Evolutionary conservation across 2,113 vertebrate species (phyloP).

Genomic region (Natator depressus): DNA sequence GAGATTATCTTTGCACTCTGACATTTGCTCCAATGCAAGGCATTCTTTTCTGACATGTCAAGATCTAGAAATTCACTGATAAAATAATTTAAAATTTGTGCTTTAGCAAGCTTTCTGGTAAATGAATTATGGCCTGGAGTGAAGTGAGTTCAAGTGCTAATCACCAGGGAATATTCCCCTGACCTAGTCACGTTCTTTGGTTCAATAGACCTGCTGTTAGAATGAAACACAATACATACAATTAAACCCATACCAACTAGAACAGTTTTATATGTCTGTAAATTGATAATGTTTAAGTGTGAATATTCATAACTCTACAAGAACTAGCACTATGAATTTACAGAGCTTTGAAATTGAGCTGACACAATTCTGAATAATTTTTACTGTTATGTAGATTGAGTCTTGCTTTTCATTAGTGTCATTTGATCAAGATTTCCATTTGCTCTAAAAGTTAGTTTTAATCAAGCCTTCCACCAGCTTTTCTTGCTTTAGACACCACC

Average conservation of each 20-base stretch:
- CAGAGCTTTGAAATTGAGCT: not conserved
- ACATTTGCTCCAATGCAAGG: not conserved
- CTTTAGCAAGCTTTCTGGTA: slow-evolving; percentile 15
- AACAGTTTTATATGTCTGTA: not conserved
- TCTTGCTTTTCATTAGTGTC: not conserved
- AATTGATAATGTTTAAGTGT: not conserved
- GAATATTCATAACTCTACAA: not conserved
- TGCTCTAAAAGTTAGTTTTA: slow-evolving; percentile 4
- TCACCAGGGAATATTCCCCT: slow-evolving; percentile 11
- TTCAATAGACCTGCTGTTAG: not conserved
- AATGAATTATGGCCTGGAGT: not conserved
- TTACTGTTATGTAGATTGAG: not conserved
- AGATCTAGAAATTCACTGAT: slow-evolving; percentile 26
- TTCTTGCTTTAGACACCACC: slow-evolving; percentile 10
- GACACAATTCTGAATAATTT: not conserved
- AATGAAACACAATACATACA: not conserved
- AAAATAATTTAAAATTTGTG: slow-evolving; percentile 16
- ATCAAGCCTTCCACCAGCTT: not conserved
- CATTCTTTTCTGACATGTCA: not conserved
- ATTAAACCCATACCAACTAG: not conserved
- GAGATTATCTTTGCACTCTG: not conserved
- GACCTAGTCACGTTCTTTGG: not conserved
- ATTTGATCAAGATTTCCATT: slow-evolving; percentile 11
- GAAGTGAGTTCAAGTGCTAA: not conserved
- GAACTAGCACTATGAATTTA: not conserved